Evolutionary conservation across 2,888 invertebrate genomes (phyloP), one percentile per base, ranked within the genome.

Genomic region (Chrysodeixis includens): DNA sequence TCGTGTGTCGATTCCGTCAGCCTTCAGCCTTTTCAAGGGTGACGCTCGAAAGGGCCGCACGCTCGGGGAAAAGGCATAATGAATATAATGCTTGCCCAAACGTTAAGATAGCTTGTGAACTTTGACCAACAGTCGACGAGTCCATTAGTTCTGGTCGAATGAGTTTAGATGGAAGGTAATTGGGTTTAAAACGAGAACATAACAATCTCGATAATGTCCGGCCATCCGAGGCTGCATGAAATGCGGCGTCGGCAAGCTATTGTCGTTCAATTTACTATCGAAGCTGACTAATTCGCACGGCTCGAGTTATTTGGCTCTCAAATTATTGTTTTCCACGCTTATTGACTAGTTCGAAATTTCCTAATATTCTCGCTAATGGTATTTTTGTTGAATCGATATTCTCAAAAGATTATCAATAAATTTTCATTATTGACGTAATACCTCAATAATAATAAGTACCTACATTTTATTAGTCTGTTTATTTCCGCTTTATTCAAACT

Each of bases 1-100:
- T 71, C 44, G 53, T 71, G 30, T 59, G 58, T 62, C 46, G 46
- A 52, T 57, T 55, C 32, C 26, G 56, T 60, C 54, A 57, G 62
- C 20, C 18, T 20, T 20, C 20, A 49, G 40, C 46, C 20, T 18
- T 49, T 49, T 49, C 46, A 49, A 49, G 20, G 46, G 46, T 49
- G 46, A 49, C 20, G 46, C 46, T 49, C 46, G 46, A 49, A 49
- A 20, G 46, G 46, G 46, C 20, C 46, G 46, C 46, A 9, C 18
- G 46, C 46, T 10, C 18, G 46, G 46, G 20, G 18, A 49, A 49
- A 49, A 49, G 18, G 46, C 46, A 20, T 49, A 20, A 49, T 49
- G 46, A 49, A 49, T 49, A 49, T 49, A 49, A 49, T 49, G 46
- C 46, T 49, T 49, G 46, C 46, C 46, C 46, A 49, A 49, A 49